phyloP scores from a whole-genome alignment of 1,140 invertebrate species.

The Atta colombica region DNA sequence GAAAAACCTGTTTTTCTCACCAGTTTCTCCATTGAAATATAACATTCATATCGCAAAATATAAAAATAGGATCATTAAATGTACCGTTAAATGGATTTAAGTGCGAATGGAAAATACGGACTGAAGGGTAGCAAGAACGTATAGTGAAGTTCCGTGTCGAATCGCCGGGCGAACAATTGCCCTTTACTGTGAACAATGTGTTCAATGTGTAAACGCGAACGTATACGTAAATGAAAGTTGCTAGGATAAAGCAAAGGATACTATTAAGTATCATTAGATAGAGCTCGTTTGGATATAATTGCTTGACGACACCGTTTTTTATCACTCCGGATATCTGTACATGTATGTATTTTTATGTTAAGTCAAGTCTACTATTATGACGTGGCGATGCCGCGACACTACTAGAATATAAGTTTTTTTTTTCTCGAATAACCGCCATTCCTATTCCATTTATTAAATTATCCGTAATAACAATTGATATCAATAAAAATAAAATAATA shows the following conservation, averaged over 20 bases:
- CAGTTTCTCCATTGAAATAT: neutral
- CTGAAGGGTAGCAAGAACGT: constrained; percentile 13
- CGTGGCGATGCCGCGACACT: neutral
- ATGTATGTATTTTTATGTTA: neutral
- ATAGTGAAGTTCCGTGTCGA: constrained; percentile 43
- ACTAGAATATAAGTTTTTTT: neutral
- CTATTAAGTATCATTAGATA: neutral
- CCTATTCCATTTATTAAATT: neutral
- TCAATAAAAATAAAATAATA: neutral
- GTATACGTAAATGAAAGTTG: constrained; percentile 40
- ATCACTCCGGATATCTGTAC: neutral
- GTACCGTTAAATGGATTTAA: neutral
- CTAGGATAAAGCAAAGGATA: constrained; percentile 24
- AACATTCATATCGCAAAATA: neutral
- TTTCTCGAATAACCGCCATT: neutral
- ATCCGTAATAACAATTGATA: neutral
- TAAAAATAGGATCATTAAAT: constrained; percentile 4
- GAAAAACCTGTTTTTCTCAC: constrained; percentile 7
- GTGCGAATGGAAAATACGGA: constrained; percentile 8
- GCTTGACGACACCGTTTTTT: constrained; percentile 15
- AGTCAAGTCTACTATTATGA: constrained; percentile 16
- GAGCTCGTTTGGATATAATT: constrained; percentile 1
- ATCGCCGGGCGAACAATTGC: constrained; percentile 9
- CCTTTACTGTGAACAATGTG: constrained; percentile 9
- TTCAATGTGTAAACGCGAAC: neutral